These are phyloP conservation scores for Raja brachyura DNA, from an alignment of 2,113 vertebrate genomes.

Conservation along the genomic window DNA sequence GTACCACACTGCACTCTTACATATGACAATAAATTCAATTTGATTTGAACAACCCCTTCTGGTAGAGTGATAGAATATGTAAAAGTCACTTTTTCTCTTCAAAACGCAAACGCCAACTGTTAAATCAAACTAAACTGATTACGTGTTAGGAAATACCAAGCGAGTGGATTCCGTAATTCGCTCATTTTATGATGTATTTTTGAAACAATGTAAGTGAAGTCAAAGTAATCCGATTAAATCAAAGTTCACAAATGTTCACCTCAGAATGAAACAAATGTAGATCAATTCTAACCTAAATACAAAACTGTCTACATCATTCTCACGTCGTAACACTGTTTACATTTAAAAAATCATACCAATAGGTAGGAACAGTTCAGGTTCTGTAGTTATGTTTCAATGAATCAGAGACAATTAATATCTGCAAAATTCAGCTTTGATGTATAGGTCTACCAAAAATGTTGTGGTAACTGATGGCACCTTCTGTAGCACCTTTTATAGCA, in stretches of 20 bases:
- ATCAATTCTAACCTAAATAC: neutral
- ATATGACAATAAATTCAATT: no score
- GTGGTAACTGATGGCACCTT: no score
- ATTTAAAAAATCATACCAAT: neutral
- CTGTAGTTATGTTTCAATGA: neutral
- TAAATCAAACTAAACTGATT: neutral
- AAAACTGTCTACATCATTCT: neutral
- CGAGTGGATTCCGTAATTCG: neutral
- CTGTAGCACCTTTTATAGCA: no score
- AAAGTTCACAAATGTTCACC: neutral
- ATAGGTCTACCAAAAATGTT: no score
- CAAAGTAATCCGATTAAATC: neutral
- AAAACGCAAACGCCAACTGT: neutral
- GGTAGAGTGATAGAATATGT: neutral
- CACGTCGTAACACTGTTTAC: neutral
- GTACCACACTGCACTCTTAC: no score
- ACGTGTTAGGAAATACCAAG: neutral
- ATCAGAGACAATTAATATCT: neutral
- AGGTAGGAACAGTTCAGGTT: neutral
- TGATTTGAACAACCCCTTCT: neutral
- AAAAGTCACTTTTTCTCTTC: neutral
- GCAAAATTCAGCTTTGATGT: neutral
- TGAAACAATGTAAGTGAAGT: constrained; percentile 14
- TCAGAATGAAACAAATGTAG: neutral
- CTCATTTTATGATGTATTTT: neutral